phyloP scores from a whole-genome alignment of 2,113 vertebrate species.

The Charadrius vociferus region DNA sequence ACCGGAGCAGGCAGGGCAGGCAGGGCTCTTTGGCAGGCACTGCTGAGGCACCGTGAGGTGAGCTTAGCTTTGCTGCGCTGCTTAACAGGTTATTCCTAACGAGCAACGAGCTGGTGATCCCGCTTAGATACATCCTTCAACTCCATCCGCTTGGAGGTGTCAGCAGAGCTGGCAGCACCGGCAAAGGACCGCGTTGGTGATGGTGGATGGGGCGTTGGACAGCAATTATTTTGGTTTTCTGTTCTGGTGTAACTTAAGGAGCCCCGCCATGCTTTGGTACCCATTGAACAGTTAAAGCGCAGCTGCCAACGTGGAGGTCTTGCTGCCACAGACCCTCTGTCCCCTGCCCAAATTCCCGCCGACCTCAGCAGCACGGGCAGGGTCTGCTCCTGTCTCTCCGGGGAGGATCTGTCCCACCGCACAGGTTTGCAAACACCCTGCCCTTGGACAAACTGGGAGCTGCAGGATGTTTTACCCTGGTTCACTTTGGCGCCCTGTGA shows the following conservation, averaged over 20 bases:
- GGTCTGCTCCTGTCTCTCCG: background rate
- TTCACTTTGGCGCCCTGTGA: background rate
- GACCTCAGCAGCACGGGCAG: background rate
- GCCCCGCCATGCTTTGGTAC: background rate
- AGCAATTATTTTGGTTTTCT: background rate
- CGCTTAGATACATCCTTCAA: rapidly evolving
- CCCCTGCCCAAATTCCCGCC: background rate
- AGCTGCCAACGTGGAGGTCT: rapidly evolving
- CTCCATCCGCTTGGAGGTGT: rapidly evolving
- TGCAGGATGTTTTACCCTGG: background rate
- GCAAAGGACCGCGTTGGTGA: rapidly evolving
- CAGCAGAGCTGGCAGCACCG: background rate
- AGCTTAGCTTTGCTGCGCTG: background rate
- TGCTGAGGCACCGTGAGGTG: background rate
- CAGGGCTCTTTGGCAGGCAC: background rate
- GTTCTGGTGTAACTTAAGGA: background rate
- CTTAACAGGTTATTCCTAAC: no score
- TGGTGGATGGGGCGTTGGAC: rapidly evolving
- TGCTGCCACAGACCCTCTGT: rapidly evolving
- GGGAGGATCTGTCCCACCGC: rapidly evolving
- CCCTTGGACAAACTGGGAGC: background rate
- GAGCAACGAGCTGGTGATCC: background rate
- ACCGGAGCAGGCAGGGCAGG: background rate
- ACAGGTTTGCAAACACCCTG: background rate
- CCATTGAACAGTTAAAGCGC: background rate